These are phyloP conservation scores for Crotalus horridus DNA, from an alignment of 2,113 vertebrate species.

Conservation along the genomic window DNA sequence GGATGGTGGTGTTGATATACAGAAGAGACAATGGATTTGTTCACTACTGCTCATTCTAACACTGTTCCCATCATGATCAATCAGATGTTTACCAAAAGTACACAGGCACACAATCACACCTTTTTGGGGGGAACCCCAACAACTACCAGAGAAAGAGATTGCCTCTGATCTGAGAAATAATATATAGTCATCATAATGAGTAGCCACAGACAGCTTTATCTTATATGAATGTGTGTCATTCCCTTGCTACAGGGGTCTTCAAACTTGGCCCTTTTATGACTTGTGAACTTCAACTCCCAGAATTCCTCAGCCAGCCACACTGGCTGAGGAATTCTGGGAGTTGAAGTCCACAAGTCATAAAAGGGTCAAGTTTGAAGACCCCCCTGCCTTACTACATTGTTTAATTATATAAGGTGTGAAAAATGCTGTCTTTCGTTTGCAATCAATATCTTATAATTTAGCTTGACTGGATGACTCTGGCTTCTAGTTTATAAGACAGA, in stretches of 20 bases:
- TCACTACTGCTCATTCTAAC: neutral
- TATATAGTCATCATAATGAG: neutral
- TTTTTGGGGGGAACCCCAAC: neutral
- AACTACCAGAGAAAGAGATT: neutral
- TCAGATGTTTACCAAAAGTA: fast-evolving
- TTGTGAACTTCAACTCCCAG: too few species aligned
- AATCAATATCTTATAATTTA: neutral
- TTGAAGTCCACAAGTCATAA: too few species aligned
- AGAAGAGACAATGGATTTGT: neutral
- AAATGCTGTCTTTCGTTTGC: neutral
- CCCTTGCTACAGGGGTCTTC: neutral
- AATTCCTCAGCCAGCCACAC: too few species aligned
- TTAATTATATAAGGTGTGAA: neutral
- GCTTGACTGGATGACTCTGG: neutral
- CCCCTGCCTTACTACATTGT: neutral
- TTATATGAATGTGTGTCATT: neutral
- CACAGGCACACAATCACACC: neutral
- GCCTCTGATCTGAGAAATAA: neutral
- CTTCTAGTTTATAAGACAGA: neutral
- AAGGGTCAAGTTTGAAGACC: too few species aligned
- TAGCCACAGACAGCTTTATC: neutral
- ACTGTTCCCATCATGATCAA: neutral
- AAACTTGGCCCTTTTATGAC: too few species aligned
- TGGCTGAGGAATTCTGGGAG: too few species aligned
- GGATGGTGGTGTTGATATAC: neutral